A percentile compares a stretch with the other conserved stretches of the same genome.
phyloP scores from a whole-genome alignment of 1,140 invertebrate species.

The Ctenoplectra terminalis region DNA sequence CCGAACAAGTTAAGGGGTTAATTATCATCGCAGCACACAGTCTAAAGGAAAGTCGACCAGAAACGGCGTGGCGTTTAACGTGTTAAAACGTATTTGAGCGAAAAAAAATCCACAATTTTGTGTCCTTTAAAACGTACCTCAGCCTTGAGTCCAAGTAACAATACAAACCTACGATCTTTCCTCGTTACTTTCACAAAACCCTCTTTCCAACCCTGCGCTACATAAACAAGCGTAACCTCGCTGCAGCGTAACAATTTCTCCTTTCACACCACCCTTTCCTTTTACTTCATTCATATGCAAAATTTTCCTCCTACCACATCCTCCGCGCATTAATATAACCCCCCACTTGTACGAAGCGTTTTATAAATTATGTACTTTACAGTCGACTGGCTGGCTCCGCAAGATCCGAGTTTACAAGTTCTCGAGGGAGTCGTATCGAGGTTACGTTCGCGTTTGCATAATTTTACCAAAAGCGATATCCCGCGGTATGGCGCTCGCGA shows the following conservation, averaged over 20 bases:
- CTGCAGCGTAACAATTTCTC: not conserved
- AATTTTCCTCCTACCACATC: not conserved
- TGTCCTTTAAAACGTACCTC: no score
- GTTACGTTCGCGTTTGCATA: constrained; percentile 1
- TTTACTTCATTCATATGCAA: not conserved
- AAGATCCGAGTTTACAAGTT: no score
- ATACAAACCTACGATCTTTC: no score
- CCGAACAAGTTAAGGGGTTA: no score
- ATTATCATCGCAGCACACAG: no score
- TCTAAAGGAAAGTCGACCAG: no score
- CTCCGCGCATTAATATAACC: not conserved
- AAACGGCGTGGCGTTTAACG: no score
- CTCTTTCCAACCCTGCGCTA: not conserved
- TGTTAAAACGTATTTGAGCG: no score
- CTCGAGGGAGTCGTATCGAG: no score
- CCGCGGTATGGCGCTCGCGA: not conserved
- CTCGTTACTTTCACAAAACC: no score
- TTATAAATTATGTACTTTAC: not conserved
- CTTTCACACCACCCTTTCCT: not conserved
- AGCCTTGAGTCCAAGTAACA: no score
- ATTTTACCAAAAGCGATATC: not conserved
- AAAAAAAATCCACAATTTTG: no score
- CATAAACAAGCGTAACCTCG: not conserved
- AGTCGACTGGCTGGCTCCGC: not conserved
- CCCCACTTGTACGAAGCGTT: not conserved